Conservation (phyloP, 1,140 invertebrate species). For the Episyrphus balteatus region DNA sequence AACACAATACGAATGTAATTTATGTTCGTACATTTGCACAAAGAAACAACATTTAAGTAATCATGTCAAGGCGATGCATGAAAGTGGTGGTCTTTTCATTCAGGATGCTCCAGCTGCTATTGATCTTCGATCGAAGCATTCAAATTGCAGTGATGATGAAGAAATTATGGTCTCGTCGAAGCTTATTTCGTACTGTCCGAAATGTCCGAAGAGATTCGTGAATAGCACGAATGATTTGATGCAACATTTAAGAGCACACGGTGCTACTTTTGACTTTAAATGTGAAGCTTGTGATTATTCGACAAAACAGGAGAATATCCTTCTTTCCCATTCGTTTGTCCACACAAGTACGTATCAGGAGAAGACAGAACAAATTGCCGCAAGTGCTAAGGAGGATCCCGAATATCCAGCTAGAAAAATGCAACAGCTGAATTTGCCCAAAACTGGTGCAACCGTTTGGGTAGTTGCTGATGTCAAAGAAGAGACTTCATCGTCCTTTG, state of each 20-base stretch:
- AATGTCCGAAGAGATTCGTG: slow-evolving; percentile 65
- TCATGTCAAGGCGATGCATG: slow-evolving; percentile 48
- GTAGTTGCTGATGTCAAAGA: slow-evolving; percentile 22
- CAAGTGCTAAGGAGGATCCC: slow-evolving; percentile 50
- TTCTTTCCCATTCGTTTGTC: slow-evolving; percentile 62
- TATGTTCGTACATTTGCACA: slow-evolving; percentile 73
- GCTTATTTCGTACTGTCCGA: slow-evolving; percentile 43
- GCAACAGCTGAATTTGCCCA: slow-evolving; percentile 38
- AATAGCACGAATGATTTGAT: slow-evolving; percentile 45
- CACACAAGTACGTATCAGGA: slow-evolving; percentile 74
- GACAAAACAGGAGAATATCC: slow-evolving; percentile 53
- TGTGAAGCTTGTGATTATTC: slow-evolving; percentile 73
- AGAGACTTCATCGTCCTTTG: slow-evolving; percentile 12
- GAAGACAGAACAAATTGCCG: slow-evolving; percentile 57
- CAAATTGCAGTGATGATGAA: slow-evolving; percentile 15
- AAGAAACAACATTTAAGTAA: slow-evolving; percentile 66
- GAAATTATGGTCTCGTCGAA: slow-evolving; percentile 14
- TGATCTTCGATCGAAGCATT: slow-evolving; percentile 3
- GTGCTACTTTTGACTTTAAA: slow-evolving; percentile 40
- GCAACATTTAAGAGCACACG: slow-evolving; percentile 50
- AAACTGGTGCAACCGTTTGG: slow-evolving; percentile 31
- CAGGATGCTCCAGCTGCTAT: neutral
- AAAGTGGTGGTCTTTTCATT: slow-evolving; percentile 1
- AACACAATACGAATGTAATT: slow-evolving; percentile 60
- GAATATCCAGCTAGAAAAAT: slow-evolving; percentile 51